Evolutionary conservation across 1,140 invertebrate species (phyloP), one percentile per base, ranked within the genome.

Genomic region (Drosophila kurseongensis): DNA sequence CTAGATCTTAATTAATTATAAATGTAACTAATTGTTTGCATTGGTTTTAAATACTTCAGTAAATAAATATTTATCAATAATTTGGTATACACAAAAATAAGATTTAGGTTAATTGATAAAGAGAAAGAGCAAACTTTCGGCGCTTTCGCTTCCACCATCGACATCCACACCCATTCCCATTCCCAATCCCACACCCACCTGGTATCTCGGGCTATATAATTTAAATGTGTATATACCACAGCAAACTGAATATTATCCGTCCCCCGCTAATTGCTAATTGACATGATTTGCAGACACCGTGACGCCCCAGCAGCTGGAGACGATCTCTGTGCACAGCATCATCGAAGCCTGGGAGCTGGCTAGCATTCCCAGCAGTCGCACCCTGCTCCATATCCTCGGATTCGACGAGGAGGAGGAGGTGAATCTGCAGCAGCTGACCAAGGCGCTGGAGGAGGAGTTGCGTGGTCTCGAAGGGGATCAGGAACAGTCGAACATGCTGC

Each of bases 341-440:
- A 92, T 95, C 16, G 96, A 97, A 73, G 93, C 95, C 58, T 97
- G 96, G 95, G 96, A 96, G 85, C 92, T 94, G 51, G 94, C 95
- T 29, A 95, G 95, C 16, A 94, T 97, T 48, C 92, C 93, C 14
- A 94, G 95, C 38, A 94, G 95, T 12, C 92, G 93, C 32, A 92
- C 93, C 1, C 89, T 97, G 10, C 91, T 97, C 5, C 92, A 95
- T 41, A 95, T 96, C 52, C 90, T 97, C 9, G 96, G 96, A 18
- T 96, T 97, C 80, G 94, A 93, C 5, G 93, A 93, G 16, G 91
- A 94, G 2, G 80, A 94, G 2, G 80, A 95, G 35, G 93, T 97
- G 10, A 95, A 94, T 58, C 90, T 97, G 1, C 84, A 91, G 0
- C 96, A 97, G 54, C 92, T 98, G 45, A 95, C 95, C n/a, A 94